Evolutionary conservation across 2,888 invertebrate genomes (phyloP), one percentile per base, ranked within the genome.

Genomic region (Dynastes tityus): DNA sequence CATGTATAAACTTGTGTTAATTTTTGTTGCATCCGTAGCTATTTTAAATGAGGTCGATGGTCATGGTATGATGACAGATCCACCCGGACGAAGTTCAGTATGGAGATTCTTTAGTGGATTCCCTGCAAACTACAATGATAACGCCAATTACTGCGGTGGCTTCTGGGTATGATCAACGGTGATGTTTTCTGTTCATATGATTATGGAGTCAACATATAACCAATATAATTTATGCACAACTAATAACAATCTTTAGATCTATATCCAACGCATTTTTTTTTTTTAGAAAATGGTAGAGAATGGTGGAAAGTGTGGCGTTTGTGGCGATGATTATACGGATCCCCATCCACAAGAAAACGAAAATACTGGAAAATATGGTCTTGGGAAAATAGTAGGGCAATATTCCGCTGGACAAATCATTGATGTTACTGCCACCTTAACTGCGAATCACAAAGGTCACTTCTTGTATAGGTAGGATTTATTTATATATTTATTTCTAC

Each of bases 21-120:
- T 13, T 5, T 27, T 53, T 11, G 27, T 71, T 29, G 71, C 58
- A 37, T 32, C 32, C 9, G 2, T 58, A 58, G 74, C 63, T 8
- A 53, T 80, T 37, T 68, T 82, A 37, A 67, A 78, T 75, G 73
- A 81, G 77, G 86, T 86, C 76, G 75, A 84, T 32, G 89, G 89
- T 1, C 91, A 91, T 85, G 91, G 91, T 0, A 89, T 89, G 88
- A 84, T 91, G 85, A 81, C 89, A 83, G 88, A 90, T 55, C 91
- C 91, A 1, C 88, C 90, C 1, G 89, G 89, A 78, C 87, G 91
- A 78, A 89, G 90, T 78, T 90, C 91, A 45, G 87, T 91, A 51
- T 91, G 91, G 90, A 87, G 91, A 77, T 86, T 87, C 64, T 89
- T 90, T 37, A 88, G 86, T 78, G 80, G 83, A 1, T 89, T 88